Conservation (phyloP, 2,888 invertebrate species). For the Parthenolecanium corni region DNA sequence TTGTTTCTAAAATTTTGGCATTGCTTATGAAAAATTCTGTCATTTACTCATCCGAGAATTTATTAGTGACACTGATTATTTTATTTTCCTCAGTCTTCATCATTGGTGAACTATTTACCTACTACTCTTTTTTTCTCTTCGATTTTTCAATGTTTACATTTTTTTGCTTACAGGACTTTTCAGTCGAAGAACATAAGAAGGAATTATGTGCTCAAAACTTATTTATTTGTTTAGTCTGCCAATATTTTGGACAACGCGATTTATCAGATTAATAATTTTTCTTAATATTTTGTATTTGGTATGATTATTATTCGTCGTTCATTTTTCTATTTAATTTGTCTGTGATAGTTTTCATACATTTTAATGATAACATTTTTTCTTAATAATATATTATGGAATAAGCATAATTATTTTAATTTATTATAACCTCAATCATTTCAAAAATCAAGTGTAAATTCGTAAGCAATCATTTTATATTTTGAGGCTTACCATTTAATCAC, state of each 20-base stretch:
- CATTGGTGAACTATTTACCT: no score
- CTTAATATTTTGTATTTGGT: neutral
- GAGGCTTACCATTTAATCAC: no score
- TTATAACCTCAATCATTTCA: no score
- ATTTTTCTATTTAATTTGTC: neutral
- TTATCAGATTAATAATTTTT: neutral
- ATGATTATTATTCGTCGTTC: neutral
- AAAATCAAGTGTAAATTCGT: no score
- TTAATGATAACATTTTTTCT: neutral
- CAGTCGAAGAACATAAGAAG: neutral
- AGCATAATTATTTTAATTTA: no score
- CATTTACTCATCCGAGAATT: no score
- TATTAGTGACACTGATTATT: neutral
- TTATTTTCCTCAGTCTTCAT: neutral
- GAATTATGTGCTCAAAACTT: constrained; percentile 14
- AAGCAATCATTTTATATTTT: no score
- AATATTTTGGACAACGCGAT: constrained; percentile 19
- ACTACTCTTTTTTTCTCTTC: neutral
- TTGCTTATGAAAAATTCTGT: no score
- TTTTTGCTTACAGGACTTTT: constrained; percentile 1
- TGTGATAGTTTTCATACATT: neutral
- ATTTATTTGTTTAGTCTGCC: constrained; percentile 14
- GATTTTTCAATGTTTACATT: neutral
- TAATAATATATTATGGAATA: neutral
- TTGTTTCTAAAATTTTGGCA: no score